Evolutionary conservation across 2,113 vertebrate genomes (phyloP), one percentile per base, ranked within the genome.

Genomic region (Festucalex cinctus): DNA sequence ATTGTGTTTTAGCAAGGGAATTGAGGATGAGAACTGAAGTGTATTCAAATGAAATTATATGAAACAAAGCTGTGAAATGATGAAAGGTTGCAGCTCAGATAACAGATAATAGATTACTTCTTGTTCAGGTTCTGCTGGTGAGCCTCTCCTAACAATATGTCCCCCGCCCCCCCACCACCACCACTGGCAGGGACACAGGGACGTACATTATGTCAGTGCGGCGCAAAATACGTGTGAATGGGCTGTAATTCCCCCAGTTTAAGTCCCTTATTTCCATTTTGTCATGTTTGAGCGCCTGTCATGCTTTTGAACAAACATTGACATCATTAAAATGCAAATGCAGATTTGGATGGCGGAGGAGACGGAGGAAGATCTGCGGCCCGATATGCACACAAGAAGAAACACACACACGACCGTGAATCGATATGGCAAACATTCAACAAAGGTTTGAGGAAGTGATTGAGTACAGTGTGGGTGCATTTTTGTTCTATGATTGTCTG

Each of bases 241-340:
- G 81, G 76, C 84, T 79, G 77, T 87, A 83, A 89, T 86, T 87
- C 84, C 80, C 69, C 69, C 73, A 79, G 78, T 90, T 91, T 86
- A 90, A 89, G 85, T 87, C 86, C 80, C 85, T 85, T 75, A 89
- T 89, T 89, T 91, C 84, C 80, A 85, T 88, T 89, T 86, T 88
- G 88, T 86, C 88, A 88, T 90, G 87, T 88, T 80, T 83, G 81
- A 84, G 83, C 76, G 89, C 77, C 78, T 88, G 89, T 88, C 88
- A 89, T 90, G 89, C 88, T 91, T 90, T 88, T 89, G 88, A 90
- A 91, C 88, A 93, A 93, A 92, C 89, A 91, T 84, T 80, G 85
- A 89, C 86, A 88, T 90, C 89, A 91, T 93, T 92, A 91, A 93
- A 91, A 92, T 93, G 90, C 89, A 91, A 92, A 93, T 91, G 86